Evolutionary conservation across 2,113 vertebrate genomes (phyloP), one percentile per base, ranked within the genome.

Genomic region (Anseranas semipalmata): DNA sequence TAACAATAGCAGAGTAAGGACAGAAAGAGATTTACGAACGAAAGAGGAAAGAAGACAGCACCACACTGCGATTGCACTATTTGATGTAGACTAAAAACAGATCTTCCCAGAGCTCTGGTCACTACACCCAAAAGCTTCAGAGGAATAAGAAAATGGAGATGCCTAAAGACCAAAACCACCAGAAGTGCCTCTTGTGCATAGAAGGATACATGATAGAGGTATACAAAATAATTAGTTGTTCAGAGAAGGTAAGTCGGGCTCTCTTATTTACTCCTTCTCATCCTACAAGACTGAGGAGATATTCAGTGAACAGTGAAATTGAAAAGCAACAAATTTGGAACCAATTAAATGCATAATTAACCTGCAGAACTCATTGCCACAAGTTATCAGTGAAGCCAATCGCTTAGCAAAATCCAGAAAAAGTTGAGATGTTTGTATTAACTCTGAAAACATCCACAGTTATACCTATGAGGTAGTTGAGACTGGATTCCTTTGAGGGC

Each of bases 251-350:
- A 92, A 95, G 88, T 59, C 66, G 30, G 62, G 66, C 84, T 79
- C 91, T 86, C 74, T 78, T 90, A 92, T 91, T 93, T 94, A 94
- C 92, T 95, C 75, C 70, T 86, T 77, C 87, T 93, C 90, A 76
- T 76, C 95, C 93, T 43, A 94, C 72, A 76, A 89, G 88, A 94
- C 43, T 20, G 14, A 94, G 80, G 80, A 90, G 88, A 92, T 77
- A 95, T 39, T 96, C 97, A 97, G 39, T 95, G 97, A 97, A 97
- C 95, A 97, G 97, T 97, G 97, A 97, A 97, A 97, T 97, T 97
- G 96, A 96, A 97, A 97, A 97, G 96, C 93, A 95, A 95, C 96
- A 97, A 96, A 97, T 96, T 90, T 93, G 93, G 93, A 97, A 97
- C 94, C 89, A 96, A 97, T 97, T 96, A 97, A 97, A 97, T 95